These are phyloP conservation scores for Equus przewalskii DNA, from an alignment of 2,113 vertebrate genomes.

Conservation along the genomic window DNA sequence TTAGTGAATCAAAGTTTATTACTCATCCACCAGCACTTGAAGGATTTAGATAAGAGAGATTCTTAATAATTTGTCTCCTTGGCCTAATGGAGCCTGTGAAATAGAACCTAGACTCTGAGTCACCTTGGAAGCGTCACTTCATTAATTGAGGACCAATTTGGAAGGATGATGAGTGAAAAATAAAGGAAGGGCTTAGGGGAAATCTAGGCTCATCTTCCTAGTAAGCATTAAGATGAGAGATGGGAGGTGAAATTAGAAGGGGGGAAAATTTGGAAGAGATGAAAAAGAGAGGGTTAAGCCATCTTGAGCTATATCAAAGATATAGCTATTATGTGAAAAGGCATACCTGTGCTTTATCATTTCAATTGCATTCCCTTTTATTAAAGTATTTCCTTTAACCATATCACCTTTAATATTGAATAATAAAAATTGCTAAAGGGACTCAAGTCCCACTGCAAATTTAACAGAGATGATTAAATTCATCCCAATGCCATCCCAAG, in stretches of 20 bases:
- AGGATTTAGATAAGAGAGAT: conserved; percentile 60
- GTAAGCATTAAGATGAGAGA: neutral
- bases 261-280: neutral
- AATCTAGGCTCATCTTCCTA: neutral
- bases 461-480: conserved; percentile 62
- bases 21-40: conserved; percentile 44
- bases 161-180: neutral
- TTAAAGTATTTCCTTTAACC: conserved; percentile 58
- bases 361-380: conserved; percentile 59
- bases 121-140: neutral
- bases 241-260: neutral
- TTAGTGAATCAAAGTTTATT: conserved; percentile 43
- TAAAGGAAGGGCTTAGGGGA: neutral
- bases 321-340: neutral
- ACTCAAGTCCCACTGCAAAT: conserved; percentile 29
- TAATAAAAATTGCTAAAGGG: conserved; percentile 54
- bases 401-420: conserved; percentile 43
- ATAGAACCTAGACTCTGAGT: neutral
- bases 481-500: conserved; percentile 7
- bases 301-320: neutral
- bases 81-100: conserved; percentile 24
- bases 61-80: neutral
- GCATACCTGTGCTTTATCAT: neutral
- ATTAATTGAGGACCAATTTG: conserved; percentile 47
- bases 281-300: neutral